Evolutionary conservation across 2,888 invertebrate species (phyloP).

Genomic region (Lithophane ornitopus): DNA sequence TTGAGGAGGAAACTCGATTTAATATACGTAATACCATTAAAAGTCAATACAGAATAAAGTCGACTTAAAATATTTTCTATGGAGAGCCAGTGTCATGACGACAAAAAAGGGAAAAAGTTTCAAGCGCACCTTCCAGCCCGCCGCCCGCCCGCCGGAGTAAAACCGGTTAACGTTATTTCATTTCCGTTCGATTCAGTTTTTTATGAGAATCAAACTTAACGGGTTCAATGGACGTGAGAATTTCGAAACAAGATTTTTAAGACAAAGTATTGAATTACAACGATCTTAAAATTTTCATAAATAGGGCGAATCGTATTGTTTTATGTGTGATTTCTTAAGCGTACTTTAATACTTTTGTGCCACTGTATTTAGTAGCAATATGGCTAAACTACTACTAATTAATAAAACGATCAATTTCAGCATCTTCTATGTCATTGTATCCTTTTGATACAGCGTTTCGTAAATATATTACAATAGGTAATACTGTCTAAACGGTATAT

Average conservation of each 20-base stretch:
- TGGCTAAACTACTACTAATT: not conserved
- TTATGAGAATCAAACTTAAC: slow-evolving; percentile 85
- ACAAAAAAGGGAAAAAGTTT: slow-evolving; percentile 78
- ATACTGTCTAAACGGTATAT: not conserved
- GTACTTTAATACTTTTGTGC: not conserved
- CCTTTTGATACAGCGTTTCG: not conserved
- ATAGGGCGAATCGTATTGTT: slow-evolving; percentile 52
- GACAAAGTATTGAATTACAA: slow-evolving; percentile 58
- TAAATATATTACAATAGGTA: not conserved
- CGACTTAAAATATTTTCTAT: slow-evolving; percentile 58
- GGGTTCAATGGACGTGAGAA: slow-evolving; percentile 83
- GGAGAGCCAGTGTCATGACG: slow-evolving; percentile 67
- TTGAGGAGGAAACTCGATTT: slow-evolving; percentile 44
- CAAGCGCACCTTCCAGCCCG: slow-evolving; percentile 77
- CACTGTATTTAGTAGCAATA: not conserved
- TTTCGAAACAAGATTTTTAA: slow-evolving; percentile 71
- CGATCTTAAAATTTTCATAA: slow-evolving; percentile 44
- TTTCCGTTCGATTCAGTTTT: slow-evolving; percentile 90
- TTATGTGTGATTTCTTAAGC: slow-evolving; percentile 6
- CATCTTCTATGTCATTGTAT: not conserved
- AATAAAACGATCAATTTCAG: not conserved
- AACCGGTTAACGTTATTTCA: slow-evolving; percentile 89
- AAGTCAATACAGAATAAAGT: slow-evolving; percentile 51
- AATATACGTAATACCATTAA: slow-evolving; percentile 36
- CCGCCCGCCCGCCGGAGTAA: slow-evolving; percentile 80